Percentiles rank a stretch among this genome's conserved stretches.
Evolutionary conservation across 2,797 vertebrate species (phyloP).

Genomic region (Bradypodion pumilum): DNA sequence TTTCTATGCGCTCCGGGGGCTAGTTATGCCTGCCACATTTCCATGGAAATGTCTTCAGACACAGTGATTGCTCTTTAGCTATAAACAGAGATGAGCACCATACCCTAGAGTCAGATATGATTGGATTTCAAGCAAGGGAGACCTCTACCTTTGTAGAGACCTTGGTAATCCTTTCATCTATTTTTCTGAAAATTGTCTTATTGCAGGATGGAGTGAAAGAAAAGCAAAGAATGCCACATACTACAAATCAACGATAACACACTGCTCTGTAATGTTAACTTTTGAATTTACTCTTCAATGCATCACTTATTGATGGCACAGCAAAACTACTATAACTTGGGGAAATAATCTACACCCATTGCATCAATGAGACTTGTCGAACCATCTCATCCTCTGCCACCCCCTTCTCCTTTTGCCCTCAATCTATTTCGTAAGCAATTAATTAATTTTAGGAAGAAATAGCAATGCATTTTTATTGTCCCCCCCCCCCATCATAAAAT

Average conservation of each 20-base stretch:
- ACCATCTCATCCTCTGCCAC: too few species aligned
- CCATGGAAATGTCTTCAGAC: too few species aligned
- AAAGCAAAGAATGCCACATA: neutral
- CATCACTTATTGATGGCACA: neutral
- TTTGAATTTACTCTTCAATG: neutral
- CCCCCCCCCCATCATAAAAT: slow-evolving; percentile 62
- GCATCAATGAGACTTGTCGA: too few species aligned
- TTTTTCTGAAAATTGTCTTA: neutral
- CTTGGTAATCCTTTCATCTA: neutral
- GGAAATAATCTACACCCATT: too few species aligned
- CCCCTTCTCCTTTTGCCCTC: neutral
- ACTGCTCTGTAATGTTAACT: neutral
- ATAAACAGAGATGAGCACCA: too few species aligned
- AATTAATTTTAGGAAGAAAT: slow-evolving; percentile 48
- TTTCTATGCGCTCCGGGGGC: too few species aligned
- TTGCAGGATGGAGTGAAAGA: neutral
- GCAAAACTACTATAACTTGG: neutral
- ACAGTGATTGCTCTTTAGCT: too few species aligned
- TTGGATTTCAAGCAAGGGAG: too few species aligned
- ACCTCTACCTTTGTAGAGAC: too few species aligned
- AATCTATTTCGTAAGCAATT: slow-evolving; percentile 42
- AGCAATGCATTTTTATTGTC: slow-evolving; percentile 61
- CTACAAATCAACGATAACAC: neutral
- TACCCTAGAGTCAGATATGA: too few species aligned
- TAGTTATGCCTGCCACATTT: too few species aligned